Conservation (phyloP, 2,888 invertebrate genomes). For the Cheilosia impressa region DNA sequence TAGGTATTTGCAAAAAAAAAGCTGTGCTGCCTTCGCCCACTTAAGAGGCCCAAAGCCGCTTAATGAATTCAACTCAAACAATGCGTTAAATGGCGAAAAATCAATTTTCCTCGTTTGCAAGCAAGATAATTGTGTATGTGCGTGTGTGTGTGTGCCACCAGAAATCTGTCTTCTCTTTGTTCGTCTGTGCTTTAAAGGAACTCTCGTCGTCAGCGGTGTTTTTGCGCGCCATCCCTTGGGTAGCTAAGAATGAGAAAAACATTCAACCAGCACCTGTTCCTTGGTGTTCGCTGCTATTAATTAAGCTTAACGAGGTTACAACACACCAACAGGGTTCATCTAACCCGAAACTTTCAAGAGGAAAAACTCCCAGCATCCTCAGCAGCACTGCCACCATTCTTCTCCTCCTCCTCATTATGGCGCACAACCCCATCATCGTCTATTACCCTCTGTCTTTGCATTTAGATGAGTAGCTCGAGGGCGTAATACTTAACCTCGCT, state of each 20-base stretch:
- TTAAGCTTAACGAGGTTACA: conserved; percentile 84
- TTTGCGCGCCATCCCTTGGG: conserved; percentile 1
- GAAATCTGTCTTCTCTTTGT: conserved; percentile 60
- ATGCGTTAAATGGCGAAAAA: conserved; percentile 64
- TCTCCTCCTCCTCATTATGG: conserved; percentile 24
- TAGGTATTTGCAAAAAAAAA: neutral
- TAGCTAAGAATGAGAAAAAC: conserved; percentile 61
- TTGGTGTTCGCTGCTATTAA: conserved; percentile 83
- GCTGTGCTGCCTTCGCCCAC: too few relatives aligned
- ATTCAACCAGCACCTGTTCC: conserved; percentile 77
- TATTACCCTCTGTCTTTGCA: conserved; percentile 63
- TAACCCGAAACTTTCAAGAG: conserved; percentile 59
- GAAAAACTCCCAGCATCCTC: conserved; percentile 34
- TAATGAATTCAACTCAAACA: conserved; percentile 53
- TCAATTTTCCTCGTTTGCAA: conserved; percentile 61
- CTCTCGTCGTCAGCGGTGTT: conserved; percentile 10
- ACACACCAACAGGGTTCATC: conserved; percentile 79
- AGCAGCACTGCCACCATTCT: neutral
- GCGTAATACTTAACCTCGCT: conserved; percentile 73
- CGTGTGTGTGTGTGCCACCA: conserved; percentile 49
- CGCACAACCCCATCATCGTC: conserved; percentile 50
- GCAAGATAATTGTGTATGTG: conserved; percentile 29
- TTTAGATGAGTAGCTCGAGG: conserved; percentile 72
- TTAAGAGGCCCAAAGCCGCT: neutral
- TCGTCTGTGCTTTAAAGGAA: conserved; percentile 16